Conservation (phyloP, 2,888 invertebrate species). For the Sepiola atlantica region DNA sequence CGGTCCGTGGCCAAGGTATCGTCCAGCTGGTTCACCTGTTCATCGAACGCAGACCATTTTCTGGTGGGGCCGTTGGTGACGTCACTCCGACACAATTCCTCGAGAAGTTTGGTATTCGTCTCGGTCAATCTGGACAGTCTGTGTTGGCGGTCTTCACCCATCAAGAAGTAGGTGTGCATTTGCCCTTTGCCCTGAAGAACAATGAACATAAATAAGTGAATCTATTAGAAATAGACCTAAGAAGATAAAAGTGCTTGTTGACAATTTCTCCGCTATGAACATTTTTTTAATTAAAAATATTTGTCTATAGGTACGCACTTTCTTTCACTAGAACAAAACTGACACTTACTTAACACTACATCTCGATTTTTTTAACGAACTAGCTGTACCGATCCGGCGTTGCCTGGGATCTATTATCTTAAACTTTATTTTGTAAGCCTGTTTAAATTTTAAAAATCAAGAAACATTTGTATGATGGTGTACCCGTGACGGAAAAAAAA, state of each 20-base stretch:
- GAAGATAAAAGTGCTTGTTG: too few relatives aligned
- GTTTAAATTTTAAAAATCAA: too few relatives aligned
- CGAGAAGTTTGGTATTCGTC: background rate
- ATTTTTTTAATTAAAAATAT: too few relatives aligned
- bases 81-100: background rate
- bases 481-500: too few relatives aligned
- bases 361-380: background rate
- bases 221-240: background rate
- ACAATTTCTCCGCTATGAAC: too few relatives aligned
- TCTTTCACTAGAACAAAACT: conserved; percentile 40
- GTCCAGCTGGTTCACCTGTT: background rate
- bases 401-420: too few relatives aligned
- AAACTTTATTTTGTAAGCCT: too few relatives aligned
- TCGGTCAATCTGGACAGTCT: conserved; percentile 51
- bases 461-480: too few relatives aligned
- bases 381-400: too few relatives aligned
- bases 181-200: conserved; percentile 74
- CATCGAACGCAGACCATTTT: background rate
- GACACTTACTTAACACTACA: background rate
- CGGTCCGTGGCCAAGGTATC: background rate
- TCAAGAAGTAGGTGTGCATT: conserved; percentile 74
- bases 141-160: conserved; percentile 66
- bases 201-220: background rate
- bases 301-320: conserved; percentile 36
- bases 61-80: background rate